A percentile compares a stretch with the other conserved stretches of the same genome.
These are phyloP conservation scores for Archegozetes longisetosus DNA, from an alignment of 1,140 invertebrate genomes.

Conservation along the genomic window DNA sequence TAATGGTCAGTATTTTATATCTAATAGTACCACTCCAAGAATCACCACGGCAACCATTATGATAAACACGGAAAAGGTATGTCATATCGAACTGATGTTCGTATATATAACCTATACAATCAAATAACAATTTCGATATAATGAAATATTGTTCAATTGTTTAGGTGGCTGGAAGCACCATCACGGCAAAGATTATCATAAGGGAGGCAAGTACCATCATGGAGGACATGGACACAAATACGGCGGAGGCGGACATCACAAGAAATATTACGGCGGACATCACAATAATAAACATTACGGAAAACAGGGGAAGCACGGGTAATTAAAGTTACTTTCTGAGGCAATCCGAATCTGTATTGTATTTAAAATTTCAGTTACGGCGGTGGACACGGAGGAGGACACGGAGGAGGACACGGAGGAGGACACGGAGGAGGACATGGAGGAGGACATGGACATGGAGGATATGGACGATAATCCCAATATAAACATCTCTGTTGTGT, in stretches of 20 bases:
- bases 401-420: neutral
- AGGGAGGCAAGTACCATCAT: slow-evolving; percentile 15
- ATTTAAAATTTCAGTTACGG: neutral
- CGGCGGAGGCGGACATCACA: slow-evolving; percentile 14
- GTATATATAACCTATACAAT: too few relatives aligned
- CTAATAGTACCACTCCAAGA: neutral
- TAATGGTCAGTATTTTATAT: neutral
- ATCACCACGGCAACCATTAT: slow-evolving; percentile 19
- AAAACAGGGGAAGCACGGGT: neutral
- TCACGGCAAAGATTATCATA: slow-evolving; percentile 3
- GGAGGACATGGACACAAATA: slow-evolving; percentile 18
- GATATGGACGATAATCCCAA: neutral
- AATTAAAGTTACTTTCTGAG: neutral
- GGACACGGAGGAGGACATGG: neutral
- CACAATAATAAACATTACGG: neutral
- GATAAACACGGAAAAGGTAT: slow-evolving; percentile 6
- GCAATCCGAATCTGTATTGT: neutral
- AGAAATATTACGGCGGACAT: slow-evolving; percentile 8
- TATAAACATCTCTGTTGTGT: too few relatives aligned
- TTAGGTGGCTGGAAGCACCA: neutral
- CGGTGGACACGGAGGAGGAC: neutral
- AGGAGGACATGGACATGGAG: neutral
- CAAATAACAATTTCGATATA: neutral
- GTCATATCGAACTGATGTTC: too few relatives aligned
- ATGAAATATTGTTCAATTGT: too few relatives aligned